Evolutionary conservation across 2,797 vertebrate genomes (phyloP).

Genomic region (Oophaga sylvatica): DNA sequence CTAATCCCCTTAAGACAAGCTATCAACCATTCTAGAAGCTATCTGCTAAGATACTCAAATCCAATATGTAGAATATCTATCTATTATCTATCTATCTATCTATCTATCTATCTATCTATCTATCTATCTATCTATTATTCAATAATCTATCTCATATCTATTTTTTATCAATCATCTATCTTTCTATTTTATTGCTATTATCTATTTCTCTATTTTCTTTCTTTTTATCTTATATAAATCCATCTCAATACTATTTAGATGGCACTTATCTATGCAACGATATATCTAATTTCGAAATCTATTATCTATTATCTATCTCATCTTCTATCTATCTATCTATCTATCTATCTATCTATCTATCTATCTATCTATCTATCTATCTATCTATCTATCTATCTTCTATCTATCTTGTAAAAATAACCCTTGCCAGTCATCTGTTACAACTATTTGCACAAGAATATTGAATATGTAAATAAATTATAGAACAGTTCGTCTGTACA

Average conservation of each 20-base stretch:
- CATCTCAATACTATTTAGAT: too few relatives aligned
- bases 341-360: neutral
- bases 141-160: too few relatives aligned
- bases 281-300: too few relatives aligned
- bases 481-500: neutral
- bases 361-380: neutral
- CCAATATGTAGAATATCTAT: neutral
- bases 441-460: neutral
- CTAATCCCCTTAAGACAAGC: too few relatives aligned
- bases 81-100: neutral
- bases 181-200: neutral
- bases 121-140: neutral
- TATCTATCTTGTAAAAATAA: neutral
- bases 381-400: neutral
- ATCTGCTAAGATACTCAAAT: neutral
- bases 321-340: neutral
- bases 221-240: too few relatives aligned
- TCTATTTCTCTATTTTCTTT: too few relatives aligned
- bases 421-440: neutral
- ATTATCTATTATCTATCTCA: too few relatives aligned
- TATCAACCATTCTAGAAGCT: too few relatives aligned
- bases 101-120: neutral
- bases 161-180: neutral
- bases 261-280: too few relatives aligned
- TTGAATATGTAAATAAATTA: neutral